A percentile compares a stretch with the other conserved stretches of the same genome.
phyloP scores from a whole-genome alignment of 2,888 invertebrate genomes.

The Pherbina coryleti region DNA sequence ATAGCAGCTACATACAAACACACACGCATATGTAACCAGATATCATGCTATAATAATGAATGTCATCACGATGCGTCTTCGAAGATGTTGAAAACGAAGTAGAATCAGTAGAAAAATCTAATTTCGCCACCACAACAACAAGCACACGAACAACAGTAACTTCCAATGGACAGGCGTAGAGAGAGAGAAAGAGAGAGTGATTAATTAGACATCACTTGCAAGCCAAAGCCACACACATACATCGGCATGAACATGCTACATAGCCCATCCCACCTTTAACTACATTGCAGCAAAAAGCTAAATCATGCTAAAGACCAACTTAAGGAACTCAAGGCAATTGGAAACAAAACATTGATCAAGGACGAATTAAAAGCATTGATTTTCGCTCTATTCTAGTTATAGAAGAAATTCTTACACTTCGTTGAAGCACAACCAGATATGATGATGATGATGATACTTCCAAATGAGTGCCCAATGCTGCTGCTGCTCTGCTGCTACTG shows the following conservation, averaged over 20 bases:
- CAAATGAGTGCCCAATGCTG: background rate
- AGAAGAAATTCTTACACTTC: background rate
- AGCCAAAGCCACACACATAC: background rate
- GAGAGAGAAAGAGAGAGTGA: background rate
- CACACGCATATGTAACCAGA: background rate
- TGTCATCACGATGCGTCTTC: background rate
- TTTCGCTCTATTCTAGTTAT: background rate
- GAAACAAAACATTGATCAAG: too few species aligned
- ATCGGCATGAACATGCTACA: background rate
- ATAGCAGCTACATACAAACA: background rate
- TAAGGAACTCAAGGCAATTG: too few species aligned
- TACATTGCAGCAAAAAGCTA: too few species aligned
- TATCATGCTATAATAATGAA: slow-evolving; percentile 1
- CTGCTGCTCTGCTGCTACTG: too few species aligned
- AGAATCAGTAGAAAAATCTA: background rate
- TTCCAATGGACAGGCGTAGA: background rate
- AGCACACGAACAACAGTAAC: background rate
- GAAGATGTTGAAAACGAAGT: background rate
- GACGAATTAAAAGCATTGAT: slow-evolving; percentile 7
- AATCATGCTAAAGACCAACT: too few species aligned
- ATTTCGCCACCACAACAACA: background rate
- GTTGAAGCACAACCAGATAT: background rate
- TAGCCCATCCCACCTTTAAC: background rate
- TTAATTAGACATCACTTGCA: slow-evolving; percentile 1
- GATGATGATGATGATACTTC: slow-evolving; percentile 11